These are phyloP conservation scores for Sipha flava DNA, from an alignment of 1,140 invertebrate species.

Conservation along the genomic window DNA sequence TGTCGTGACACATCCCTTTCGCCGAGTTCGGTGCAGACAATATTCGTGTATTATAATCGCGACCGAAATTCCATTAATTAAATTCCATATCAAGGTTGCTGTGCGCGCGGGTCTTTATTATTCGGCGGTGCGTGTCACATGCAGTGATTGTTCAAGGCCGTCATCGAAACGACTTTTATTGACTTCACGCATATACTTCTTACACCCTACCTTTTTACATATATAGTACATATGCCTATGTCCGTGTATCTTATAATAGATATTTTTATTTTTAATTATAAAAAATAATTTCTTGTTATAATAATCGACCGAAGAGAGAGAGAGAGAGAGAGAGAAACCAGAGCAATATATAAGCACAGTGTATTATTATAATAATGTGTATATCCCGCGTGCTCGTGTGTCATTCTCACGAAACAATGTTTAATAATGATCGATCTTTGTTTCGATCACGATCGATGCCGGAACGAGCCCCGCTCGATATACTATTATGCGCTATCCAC, in stretches of 20 bases:
- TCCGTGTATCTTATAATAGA: background rate
- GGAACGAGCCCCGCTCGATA: background rate
- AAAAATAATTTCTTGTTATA: no score
- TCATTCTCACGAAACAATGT: slow-evolving; percentile 1
- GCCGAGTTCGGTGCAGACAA: background rate
- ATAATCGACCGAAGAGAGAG: no score
- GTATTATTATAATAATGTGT: no score
- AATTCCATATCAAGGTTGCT: slow-evolving; percentile 2
- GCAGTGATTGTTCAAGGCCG: background rate
- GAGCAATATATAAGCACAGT: no score
- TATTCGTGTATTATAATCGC: background rate
- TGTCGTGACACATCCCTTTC: background rate
- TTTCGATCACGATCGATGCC: slow-evolving; percentile 30
- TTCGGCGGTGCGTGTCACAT: background rate
- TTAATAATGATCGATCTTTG: slow-evolving; percentile 27
- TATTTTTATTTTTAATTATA: no score
- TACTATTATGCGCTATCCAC: background rate
- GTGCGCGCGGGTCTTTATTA: background rate
- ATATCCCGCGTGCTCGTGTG: background rate
- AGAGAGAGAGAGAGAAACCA: no score
- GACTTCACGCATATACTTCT: background rate
- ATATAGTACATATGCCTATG: background rate
- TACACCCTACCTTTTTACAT: no score
- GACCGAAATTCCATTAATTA: background rate
- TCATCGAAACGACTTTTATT: background rate